Base-by-base conservation (phyloP, 1,140 invertebrate species). In the Drosophila nannoptera region DNA sequence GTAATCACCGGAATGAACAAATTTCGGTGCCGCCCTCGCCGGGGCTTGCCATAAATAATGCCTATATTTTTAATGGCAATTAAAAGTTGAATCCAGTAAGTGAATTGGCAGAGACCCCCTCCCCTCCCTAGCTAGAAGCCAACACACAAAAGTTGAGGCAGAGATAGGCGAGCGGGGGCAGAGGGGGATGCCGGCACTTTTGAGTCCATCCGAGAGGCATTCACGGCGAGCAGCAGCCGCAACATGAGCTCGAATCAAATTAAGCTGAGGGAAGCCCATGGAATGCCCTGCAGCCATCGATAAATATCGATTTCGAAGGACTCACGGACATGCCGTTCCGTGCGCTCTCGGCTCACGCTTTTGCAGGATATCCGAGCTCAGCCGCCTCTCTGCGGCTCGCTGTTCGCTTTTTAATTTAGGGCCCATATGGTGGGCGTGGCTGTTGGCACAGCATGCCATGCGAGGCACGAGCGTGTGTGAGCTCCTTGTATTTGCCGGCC, bases 241-340 rank as follows among this genome's bases (percentile, higher is more conserved):
- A 65, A 16, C 29, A 60, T 16, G 36, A 43, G 31, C 43, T 40
- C 16, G 12, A 42, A 50, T 50, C 49, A 64, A 69, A 69, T 55
- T 56, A 32, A 56, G 32, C 50, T 29, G 42, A 8, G 48, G 3
- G 22, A 46, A 46, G 11, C 45, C 7, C 29, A 29, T 11, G 5
- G 9, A 11, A n/a, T 46, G 5, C 45, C 43, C 14, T 45, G n/a
- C 2, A 12, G 2, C 22, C 22, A 22, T 22, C 22, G 22, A 22
- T 22, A 22, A 22, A 22, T 22, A 22, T 22, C 22, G 22, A 22
- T 22, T 22, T 1, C 22, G 22, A 2, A 22, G 22, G 22, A 22
- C 22, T 22, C n/a, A n/a, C n/a, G n/a, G n/a, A n/a, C n/a, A n/a
- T n/a, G n/a, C n/a, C n/a, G n/a, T n/a, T n/a, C n/a, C n/a, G n/a